Percentiles rank a stretch among this genome's conserved stretches.
phyloP scores from a whole-genome alignment of 2,888 invertebrate species.

The Machimus rusticus region DNA sequence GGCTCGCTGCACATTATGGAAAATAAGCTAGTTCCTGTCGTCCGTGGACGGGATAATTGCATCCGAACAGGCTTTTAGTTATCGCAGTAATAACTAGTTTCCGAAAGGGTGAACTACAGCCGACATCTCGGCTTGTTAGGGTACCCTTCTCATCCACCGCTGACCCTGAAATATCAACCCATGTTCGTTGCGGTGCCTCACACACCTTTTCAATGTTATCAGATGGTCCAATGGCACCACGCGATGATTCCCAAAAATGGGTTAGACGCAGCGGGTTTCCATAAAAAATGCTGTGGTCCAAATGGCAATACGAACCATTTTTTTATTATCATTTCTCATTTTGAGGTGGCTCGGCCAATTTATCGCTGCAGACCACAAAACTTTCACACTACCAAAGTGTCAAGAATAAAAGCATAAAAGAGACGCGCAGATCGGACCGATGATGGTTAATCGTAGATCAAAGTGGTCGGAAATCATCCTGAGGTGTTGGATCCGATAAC shows the following conservation, averaged over 20 bases:
- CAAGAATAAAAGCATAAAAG: constrained; percentile 22
- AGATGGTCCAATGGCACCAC: constrained; percentile 3
- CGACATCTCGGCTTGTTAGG: background rate
- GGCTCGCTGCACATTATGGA: constrained; percentile 19
- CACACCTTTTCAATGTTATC: constrained; percentile 11
- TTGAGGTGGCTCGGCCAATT: background rate
- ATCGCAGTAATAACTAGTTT: constrained; percentile 17
- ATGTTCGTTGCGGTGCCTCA: background rate
- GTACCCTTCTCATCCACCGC: background rate
- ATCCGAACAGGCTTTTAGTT: constrained; percentile 7
- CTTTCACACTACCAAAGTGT: constrained; percentile 24
- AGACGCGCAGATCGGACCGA: constrained; percentile 9
- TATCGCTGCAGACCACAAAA: constrained; percentile 15
- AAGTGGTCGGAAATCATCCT: constrained; percentile 38
- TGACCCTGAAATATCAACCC: constrained; percentile 4
- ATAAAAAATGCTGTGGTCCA: background rate
- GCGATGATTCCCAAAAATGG: constrained; percentile 9
- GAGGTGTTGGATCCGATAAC: constrained; percentile 39
- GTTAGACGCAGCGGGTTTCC: background rate
- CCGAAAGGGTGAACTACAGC: constrained; percentile 10
- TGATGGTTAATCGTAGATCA: constrained; percentile 41
- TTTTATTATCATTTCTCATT: constrained; percentile 2
- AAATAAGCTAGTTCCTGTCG: constrained; percentile 31
- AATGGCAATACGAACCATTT: background rate
- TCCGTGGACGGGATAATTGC: constrained; percentile 24